phyloP scores from a whole-genome alignment of 2,888 invertebrate species.

The Phaedon cochleariae region DNA sequence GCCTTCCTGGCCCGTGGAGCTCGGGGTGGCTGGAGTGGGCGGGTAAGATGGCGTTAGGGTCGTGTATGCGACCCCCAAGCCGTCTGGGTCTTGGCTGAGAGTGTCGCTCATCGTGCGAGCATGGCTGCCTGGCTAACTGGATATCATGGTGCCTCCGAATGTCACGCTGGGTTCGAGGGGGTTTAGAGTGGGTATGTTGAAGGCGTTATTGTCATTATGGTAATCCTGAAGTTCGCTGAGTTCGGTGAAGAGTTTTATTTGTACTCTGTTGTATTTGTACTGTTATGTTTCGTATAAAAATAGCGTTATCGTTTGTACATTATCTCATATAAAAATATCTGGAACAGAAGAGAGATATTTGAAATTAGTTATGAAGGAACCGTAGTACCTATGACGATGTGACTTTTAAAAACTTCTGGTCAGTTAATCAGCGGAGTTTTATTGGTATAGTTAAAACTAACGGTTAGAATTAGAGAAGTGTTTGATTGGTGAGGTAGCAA shows the following conservation, averaged over 20 bases:
- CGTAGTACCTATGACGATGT: too few relatives aligned
- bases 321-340: constrained; percentile 56
- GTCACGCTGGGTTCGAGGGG: background rate
- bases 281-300: constrained; percentile 59
- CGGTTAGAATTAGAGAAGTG: too few relatives aligned
- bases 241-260: constrained; percentile 55
- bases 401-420: background rate
- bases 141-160: constrained; percentile 28
- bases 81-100: constrained; percentile 64
- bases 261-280: constrained; percentile 61
- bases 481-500: too few relatives aligned
- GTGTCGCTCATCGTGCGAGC: constrained; percentile 63
- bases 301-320: constrained; percentile 55
- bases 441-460: too few relatives aligned
- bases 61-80: constrained; percentile 64
- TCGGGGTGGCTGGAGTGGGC: constrained; percentile 62
- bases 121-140: constrained; percentile 43
- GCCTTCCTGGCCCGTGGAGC: constrained; percentile 64
- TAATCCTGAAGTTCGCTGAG: constrained; percentile 59
- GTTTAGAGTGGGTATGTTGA: constrained; percentile 9
- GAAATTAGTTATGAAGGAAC: too few relatives aligned
- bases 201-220: constrained; percentile 43
- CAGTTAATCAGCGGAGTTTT: background rate
- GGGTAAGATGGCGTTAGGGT: constrained; percentile 62
- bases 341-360: constrained; percentile 44